Evolutionary conservation across 2,888 invertebrate species (phyloP).

Genomic region (Linnaemya vulpina): DNA sequence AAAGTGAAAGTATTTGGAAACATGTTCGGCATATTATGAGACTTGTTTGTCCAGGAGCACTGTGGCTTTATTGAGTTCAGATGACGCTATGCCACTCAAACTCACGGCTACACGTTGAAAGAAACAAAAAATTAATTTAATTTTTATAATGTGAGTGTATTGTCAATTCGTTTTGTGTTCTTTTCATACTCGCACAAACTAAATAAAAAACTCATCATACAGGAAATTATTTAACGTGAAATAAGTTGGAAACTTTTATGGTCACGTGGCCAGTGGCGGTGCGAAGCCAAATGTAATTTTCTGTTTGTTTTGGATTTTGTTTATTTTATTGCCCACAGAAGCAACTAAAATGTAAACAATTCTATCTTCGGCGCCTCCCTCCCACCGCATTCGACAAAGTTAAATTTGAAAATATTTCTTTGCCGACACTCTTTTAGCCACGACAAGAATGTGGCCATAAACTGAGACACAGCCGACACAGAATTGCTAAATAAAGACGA

Average conservation of each 20-base stretch:
- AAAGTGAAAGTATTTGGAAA: too few relatives aligned
- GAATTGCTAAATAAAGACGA: slow-evolving; percentile 62
- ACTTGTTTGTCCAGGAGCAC: too few relatives aligned
- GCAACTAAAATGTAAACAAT: slow-evolving; percentile 62
- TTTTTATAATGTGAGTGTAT: not conserved
- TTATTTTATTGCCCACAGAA: slow-evolving; percentile 43
- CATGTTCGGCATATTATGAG: too few relatives aligned
- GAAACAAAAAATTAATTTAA: slow-evolving; percentile 52
- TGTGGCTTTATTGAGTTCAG: too few relatives aligned
- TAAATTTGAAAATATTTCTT: slow-evolving; percentile 17
- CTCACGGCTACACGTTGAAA: not conserved
- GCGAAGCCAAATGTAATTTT: slow-evolving; percentile 55
- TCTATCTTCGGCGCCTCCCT: not conserved
- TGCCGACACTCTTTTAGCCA: not conserved
- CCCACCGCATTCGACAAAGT: not conserved
- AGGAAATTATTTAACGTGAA: slow-evolving; percentile 9
- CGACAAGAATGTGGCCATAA: slow-evolving; percentile 37
- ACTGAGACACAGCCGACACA: slow-evolving; percentile 48
- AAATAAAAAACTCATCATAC: not conserved
- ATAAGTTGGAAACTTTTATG: slow-evolving; percentile 32
- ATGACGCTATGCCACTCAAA: not conserved
- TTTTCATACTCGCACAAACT: not conserved
- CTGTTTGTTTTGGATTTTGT: slow-evolving; percentile 30
- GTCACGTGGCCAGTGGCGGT: slow-evolving; percentile 62
- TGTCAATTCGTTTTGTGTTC: not conserved